Base-by-base conservation (phyloP, 2,797 vertebrate species). In the Siniperca undulata region DNA sequence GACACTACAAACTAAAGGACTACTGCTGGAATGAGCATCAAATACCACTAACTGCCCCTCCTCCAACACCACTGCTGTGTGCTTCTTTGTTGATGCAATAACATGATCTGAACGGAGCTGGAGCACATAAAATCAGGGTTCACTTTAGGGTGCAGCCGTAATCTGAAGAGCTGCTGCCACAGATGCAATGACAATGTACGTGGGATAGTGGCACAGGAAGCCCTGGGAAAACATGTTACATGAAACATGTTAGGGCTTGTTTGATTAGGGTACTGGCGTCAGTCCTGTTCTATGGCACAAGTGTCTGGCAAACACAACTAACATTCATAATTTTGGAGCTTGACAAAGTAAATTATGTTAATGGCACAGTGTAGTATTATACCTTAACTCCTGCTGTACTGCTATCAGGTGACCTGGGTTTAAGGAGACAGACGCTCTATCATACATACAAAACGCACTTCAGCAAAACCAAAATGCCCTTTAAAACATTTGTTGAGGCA, bases 271-370 rank as follows among this genome's bases (percentile, higher is more conserved):
- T 72, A 67, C 79, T 81, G 80, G 61, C 2, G 22, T 85, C 74
- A 65, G 77, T 79, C 86, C 91, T 85, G 77, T 88, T 88, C 78
- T 89, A 88, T 85, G 94, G 90, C 93, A 92, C 86, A 74, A 82
- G 77, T 59, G 64, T 44, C 79, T 73, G 75, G 67, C 78, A 87
- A 89, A 88, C 87, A 91, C 82, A 89, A 68, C 55, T 38, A 83
- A 94, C 91, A 95, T 93, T 95, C 91, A 87, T 59, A 82, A 86
- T 67, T 87, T 70, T 50, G 60, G 64, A 86, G 38, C 52, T 2
- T 65, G 74, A 65, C 82, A 82, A 88, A 88, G 86, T 90, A 92
- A 86, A 81, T 78, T 40, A 84, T 70, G 81, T 87, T 69, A 89
- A 89, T 88, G 89, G 84, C 88, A 92, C 91, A 55, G 80, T 82